Base-by-base conservation (phyloP, 2,888 invertebrate genomes). In the Aethes cnicana region DNA sequence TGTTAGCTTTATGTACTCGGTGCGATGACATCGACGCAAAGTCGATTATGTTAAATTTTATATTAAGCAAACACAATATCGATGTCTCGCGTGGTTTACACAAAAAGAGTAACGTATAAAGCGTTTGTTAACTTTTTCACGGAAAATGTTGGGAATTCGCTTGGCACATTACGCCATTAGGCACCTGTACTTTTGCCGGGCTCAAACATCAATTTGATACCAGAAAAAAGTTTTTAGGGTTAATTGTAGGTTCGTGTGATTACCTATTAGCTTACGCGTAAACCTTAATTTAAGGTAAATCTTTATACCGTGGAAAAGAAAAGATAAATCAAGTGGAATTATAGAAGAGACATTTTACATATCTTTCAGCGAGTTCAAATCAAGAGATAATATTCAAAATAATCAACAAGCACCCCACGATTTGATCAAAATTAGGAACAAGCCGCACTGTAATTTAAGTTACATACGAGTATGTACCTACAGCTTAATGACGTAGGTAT, bases 401-500 rank as follows among this genome's bases (percentile, higher is more conserved):
- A 80, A 82, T 80, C 76, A 80, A 77, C 74, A 77, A 76, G 72
- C 67, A 71, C 75, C 74, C 75, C 74, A 74, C 69, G 72, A 73
- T 68, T 64, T 62, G 62, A 64, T 67, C 66, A 65, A 71, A 50
- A 72, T 64, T 69, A 74, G 77, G 74, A 77, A 81, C 80, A 82
- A 84, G 83, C 46, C 33, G 44, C 33, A 46, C 25, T 52, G 44
- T 46, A 52, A 44, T 52, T 44, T 39, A 46, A 52, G 44, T 52
- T 52, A 52, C 52, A 52, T 46, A 52, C 46, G 52, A n/a, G n/a
- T n/a, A n/a, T n/a, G n/a, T n/a, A n/a, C n/a, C n/a, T 52, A 84
- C 86, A 83, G 81, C 84, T 81, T 86, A 85, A 86, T 84, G 84
- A 84, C 77, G 75, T 74, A 73, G 52, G 75, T 75, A 73, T 79